Evolutionary conservation across 1,140 invertebrate genomes (phyloP).

Genomic region (Colletes latitarsis): DNA sequence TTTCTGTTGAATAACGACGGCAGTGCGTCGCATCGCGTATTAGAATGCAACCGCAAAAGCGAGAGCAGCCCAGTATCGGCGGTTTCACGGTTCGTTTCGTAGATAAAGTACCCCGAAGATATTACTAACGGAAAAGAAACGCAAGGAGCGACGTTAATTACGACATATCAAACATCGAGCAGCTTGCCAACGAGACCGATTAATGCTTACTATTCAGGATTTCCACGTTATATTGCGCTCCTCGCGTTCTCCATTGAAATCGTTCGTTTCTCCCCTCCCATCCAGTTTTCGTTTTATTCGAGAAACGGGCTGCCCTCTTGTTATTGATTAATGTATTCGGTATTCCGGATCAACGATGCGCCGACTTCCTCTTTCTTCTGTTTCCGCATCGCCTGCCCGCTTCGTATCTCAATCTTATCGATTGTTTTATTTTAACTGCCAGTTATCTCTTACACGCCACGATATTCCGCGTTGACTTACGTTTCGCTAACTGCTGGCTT

Average conservation of each 20-base stretch:
- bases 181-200: constrained; percentile 42
- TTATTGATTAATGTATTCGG: constrained; percentile 67
- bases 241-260: constrained; percentile 47
- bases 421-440: constrained; percentile 62
- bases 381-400: background rate
- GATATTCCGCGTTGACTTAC: constrained; percentile 41
- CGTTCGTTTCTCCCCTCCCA: constrained; percentile 25
- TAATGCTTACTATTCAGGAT: constrained; percentile 55
- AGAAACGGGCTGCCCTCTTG: constrained; percentile 45
- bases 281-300: constrained; percentile 43
- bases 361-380: constrained; percentile 38
- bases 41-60: constrained; percentile 3
- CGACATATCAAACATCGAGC: constrained; percentile 59
- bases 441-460: constrained; percentile 49
- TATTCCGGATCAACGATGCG: constrained; percentile 63
- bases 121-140: constrained; percentile 11
- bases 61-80: background rate
- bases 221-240: constrained; percentile 38
- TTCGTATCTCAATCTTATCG: constrained; percentile 54
- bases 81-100: constrained; percentile 22
- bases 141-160: constrained; percentile 56
- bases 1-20: no score
- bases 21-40: background rate
- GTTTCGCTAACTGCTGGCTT: constrained; percentile 26
- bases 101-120: constrained; percentile 31